Evolutionary conservation across 2,797 vertebrate genomes (phyloP).

Genomic region (Epinephelus malabaricus): DNA sequence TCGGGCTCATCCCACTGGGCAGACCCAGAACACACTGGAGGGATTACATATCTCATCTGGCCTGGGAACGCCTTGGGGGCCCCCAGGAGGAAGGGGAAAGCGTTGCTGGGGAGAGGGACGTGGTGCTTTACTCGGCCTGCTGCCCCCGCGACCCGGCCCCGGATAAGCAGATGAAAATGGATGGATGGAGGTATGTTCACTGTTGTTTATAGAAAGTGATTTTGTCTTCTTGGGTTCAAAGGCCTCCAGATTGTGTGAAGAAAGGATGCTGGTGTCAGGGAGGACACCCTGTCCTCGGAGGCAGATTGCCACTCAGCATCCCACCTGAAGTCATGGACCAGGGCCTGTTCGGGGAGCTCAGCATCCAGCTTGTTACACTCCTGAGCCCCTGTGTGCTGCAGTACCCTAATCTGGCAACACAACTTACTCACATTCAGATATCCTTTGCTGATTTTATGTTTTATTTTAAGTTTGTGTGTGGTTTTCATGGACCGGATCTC

Average conservation of each 20-base stretch:
- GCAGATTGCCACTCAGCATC: slow-evolving; percentile 75
- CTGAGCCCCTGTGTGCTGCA: slow-evolving; percentile 83
- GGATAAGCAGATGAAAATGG: too few species aligned
- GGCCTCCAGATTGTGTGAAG: slow-evolving; percentile 65
- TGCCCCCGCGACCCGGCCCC: too few species aligned
- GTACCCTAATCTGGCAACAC: slow-evolving; percentile 82
- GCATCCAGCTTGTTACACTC: slow-evolving; percentile 73
- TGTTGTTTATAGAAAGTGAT: slow-evolving; percentile 7
- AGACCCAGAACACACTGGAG: too few species aligned
- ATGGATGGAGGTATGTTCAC: neutral
- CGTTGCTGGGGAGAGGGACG: too few species aligned
- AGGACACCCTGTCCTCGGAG: slow-evolving; percentile 80
- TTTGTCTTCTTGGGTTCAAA: slow-evolving; percentile 50
- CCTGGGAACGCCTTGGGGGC: too few species aligned
- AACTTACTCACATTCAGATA: slow-evolving; percentile 82
- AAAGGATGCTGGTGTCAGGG: slow-evolving; percentile 71
- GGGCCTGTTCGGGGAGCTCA: slow-evolving; percentile 83
- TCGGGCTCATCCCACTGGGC: too few species aligned
- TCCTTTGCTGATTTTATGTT: slow-evolving; percentile 76
- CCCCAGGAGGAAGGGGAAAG: too few species aligned
- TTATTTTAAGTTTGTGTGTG: neutral
- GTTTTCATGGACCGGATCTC: neutral
- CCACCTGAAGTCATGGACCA: slow-evolving; percentile 78
- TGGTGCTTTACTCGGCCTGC: too few species aligned
- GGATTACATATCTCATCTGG: too few species aligned